phyloP scores from a whole-genome alignment of 2,888 invertebrate species.

The Nasonovia ribisnigri region DNA sequence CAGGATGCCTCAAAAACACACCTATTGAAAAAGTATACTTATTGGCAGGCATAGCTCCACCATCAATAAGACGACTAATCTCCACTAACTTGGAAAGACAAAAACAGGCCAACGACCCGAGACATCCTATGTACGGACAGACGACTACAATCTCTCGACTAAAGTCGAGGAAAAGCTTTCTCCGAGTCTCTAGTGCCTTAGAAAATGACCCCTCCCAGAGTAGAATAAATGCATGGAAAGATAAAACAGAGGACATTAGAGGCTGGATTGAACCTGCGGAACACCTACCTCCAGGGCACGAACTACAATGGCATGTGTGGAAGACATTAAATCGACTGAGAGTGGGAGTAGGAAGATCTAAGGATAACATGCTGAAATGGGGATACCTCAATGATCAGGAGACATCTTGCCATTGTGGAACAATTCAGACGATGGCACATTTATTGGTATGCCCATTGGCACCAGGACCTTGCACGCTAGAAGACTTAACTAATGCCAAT shows the following conservation, averaged over 20 bases:
- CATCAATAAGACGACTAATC: conserved; percentile 1
- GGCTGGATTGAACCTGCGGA: not conserved
- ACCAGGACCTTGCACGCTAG: too few relatives aligned
- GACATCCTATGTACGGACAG: too few relatives aligned
- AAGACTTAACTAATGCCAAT: too few relatives aligned
- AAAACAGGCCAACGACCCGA: not conserved
- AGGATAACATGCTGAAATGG: too few relatives aligned
- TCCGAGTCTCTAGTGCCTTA: not conserved
- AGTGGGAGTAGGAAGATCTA: too few relatives aligned
- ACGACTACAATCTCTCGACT: too few relatives aligned
- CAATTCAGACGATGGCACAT: too few relatives aligned
- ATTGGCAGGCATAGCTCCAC: not conserved
- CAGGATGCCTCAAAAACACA: conserved; percentile 7
- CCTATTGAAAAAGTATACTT: conserved; percentile 6
- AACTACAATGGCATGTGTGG: conserved; percentile 31
- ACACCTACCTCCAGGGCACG: not conserved
- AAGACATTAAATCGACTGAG: not conserved
- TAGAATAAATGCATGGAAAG: conserved; percentile 3
- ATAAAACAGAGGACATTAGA: not conserved
- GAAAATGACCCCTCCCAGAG: not conserved
- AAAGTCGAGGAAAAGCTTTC: not conserved
- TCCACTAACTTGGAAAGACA: not conserved
- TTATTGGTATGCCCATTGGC: too few relatives aligned
- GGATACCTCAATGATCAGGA: too few relatives aligned
- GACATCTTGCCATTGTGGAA: too few relatives aligned